Evolutionary conservation across 2,113 vertebrate species (phyloP), one percentile per base, ranked within the genome.

Genomic region (Hemibagrus wyckioides): DNA sequence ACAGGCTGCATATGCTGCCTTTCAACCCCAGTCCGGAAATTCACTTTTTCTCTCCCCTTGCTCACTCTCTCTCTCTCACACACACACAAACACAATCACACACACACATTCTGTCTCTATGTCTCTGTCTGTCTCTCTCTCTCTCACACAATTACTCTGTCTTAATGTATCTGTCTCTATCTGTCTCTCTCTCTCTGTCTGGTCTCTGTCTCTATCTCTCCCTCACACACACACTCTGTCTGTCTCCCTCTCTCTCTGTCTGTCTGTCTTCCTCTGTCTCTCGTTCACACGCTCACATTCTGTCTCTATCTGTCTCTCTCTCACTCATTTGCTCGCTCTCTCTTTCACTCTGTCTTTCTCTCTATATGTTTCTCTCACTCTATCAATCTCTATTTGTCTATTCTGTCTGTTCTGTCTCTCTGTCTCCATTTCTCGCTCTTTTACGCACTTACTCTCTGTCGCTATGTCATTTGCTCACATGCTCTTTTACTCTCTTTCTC

Each of bases 1-100:
- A 80, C 86, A 73, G 77, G 80, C 83, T 91, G 83, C 92, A 93
- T 91, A 93, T 91, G 90, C 71, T 88, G 87, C 89, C 89, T 88
- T 89, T 94, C 91, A 86, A 89, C 88, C 86, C 44, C 77, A 79
- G 89, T 88, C 87, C 85, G 41, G 90, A 85, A 86, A 85, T 92
- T 91, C 91, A 93, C 92, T 94, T 92, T 86, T 80, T 85, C 82
- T 84, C 19, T 19, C n/a, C 23, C 1, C 28, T 19, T n/a, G n/a
- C 23, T 25, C 5, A 10, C 69, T 41, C 1, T 23, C 19, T 73
- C 36, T 23, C n/a, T 10, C 36, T 41, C 69, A 19, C 4, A 87
- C n/a, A n/a, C n/a, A n/a, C n/a, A n/a, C n/a, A n/a, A n/a, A n/a
- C n/a, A n/a, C n/a, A n/a, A n/a, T n/a, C n/a, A n/a, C n/a, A n/a